Evolutionary conservation across 2,113 vertebrate species (phyloP).

Genomic region (Peucedramus taeniatus): DNA sequence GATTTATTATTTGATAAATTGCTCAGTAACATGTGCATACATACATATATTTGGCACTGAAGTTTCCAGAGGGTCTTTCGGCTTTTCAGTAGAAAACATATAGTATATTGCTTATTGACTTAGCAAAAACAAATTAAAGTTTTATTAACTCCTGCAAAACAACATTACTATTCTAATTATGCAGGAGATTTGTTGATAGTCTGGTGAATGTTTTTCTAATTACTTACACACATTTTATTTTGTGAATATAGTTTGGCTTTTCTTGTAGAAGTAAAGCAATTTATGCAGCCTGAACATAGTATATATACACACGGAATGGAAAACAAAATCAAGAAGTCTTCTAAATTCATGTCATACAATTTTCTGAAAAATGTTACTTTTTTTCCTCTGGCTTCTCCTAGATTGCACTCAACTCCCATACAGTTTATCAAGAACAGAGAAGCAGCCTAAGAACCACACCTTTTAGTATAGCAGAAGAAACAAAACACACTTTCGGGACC

Average conservation of each 20-base stretch:
- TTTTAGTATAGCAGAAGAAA: background rate
- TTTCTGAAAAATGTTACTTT: background rate
- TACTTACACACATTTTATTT: background rate
- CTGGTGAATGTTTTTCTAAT: background rate
- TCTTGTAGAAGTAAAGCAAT: background rate
- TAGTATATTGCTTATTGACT: background rate
- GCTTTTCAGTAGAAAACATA: background rate
- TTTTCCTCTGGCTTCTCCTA: background rate
- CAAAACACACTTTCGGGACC: background rate
- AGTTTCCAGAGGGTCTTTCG: background rate
- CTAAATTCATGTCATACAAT: background rate
- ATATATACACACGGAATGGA: background rate
- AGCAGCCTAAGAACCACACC: background rate
- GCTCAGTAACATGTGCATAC: background rate
- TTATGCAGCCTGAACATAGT: background rate
- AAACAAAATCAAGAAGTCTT: background rate
- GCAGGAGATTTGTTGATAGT: background rate
- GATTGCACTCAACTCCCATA: accelerated
- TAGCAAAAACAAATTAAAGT: background rate
- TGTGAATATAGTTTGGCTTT: background rate
- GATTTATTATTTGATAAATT: background rate
- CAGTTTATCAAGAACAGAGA: background rate
- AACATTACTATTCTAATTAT: background rate
- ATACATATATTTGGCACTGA: background rate
- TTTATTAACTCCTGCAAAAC: background rate